A percentile compares a stretch with the other conserved stretches of the same genome.
These are phyloP conservation scores for Diarsia brunnea DNA, from an alignment of 2,888 invertebrate species.

Conservation along the genomic window DNA sequence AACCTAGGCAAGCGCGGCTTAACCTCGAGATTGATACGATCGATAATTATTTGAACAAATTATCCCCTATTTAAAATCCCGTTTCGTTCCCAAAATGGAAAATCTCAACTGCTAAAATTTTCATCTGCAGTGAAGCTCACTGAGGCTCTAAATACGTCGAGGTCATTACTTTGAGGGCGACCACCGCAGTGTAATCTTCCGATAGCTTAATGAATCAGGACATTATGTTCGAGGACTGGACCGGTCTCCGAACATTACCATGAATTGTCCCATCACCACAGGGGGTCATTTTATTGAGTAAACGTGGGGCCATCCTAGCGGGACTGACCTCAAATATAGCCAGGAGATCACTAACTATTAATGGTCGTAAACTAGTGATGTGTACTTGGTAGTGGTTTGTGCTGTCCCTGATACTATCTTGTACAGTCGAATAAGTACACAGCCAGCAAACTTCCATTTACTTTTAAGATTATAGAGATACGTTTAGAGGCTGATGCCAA, in stretches of 20 bases:
- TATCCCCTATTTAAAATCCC: background rate
- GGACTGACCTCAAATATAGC: constrained; percentile 67
- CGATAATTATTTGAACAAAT: too few relatives aligned
- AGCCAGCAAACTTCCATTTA: too few relatives aligned
- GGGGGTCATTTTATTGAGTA: constrained; percentile 81
- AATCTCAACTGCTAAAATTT: constrained; percentile 20
- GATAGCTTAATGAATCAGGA: constrained; percentile 84
- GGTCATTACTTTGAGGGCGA: constrained; percentile 70
- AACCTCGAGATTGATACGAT: too few relatives aligned
- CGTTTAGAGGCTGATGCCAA: too few relatives aligned
- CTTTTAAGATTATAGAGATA: too few relatives aligned
- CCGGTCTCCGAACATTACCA: constrained; percentile 76
- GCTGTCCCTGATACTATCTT: background rate
- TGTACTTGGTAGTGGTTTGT: constrained; percentile 24
- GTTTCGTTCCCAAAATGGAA: constrained; percentile 6
- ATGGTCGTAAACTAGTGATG: constrained; percentile 64
- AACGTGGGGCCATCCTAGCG: constrained; percentile 70
- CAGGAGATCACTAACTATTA: constrained; percentile 64
- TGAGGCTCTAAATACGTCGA: constrained; percentile 62
- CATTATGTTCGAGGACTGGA: constrained; percentile 70
- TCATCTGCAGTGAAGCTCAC: constrained; percentile 40
- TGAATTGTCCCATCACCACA: constrained; percentile 78
- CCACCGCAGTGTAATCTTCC: constrained; percentile 74
- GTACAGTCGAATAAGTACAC: too few relatives aligned
- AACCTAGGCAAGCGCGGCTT: too few relatives aligned